Conservation (phyloP, 64 coral and sea anemone genomes). For the Cladopsammia gracilis region DNA sequence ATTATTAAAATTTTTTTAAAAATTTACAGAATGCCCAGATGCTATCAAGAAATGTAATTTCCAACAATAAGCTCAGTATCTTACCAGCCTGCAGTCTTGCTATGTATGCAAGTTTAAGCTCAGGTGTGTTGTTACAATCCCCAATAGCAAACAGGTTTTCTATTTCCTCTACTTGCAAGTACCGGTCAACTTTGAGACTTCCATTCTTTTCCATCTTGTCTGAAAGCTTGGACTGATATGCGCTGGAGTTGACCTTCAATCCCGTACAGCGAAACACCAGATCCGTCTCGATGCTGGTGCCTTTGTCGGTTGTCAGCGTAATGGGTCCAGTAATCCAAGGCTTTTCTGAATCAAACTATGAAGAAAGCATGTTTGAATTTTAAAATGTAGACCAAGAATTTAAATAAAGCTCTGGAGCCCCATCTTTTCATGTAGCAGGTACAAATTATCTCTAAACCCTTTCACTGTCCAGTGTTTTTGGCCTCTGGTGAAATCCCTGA, state of each 20-base stretch:
- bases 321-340: constrained; percentile 86
- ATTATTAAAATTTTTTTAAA: too few species aligned
- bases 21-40: too few species aligned
- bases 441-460: too few species aligned
- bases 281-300: constrained; percentile 80
- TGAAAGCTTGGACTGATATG: constrained; percentile 90
- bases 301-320: constrained; percentile 84
- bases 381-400: too few species aligned
- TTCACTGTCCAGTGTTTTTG: too few species aligned
- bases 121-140: constrained; percentile 86
- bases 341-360: constrained; percentile 84
- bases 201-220: constrained; percentile 94
- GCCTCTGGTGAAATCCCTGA: too few species aligned
- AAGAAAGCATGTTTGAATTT: background rate
- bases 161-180: constrained; percentile 87
- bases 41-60: too few species aligned
- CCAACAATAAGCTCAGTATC: background rate
- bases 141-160: constrained; percentile 92
- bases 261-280: constrained; percentile 87
- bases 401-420: too few species aligned
- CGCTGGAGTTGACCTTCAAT: constrained; percentile 77
- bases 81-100: constrained; percentile 79
- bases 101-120: constrained; percentile 77
- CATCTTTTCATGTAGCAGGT: too few species aligned
- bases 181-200: constrained; percentile 77